Evolutionary conservation across 53 echinoderm and acorn worm genomes (phyloP).

Genomic region (Temnopleurus reevesii): DNA sequence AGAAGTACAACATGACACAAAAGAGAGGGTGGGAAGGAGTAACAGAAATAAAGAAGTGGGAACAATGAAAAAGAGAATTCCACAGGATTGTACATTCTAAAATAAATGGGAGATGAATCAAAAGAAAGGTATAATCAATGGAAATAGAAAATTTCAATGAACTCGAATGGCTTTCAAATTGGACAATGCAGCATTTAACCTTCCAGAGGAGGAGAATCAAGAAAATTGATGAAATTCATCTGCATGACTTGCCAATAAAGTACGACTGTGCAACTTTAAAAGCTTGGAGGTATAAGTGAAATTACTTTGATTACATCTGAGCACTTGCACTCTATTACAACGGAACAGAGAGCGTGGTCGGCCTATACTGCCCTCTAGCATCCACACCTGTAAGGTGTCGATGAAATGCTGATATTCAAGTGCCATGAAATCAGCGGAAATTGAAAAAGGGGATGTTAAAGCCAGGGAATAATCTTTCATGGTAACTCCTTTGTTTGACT

Average conservation of each 20-base stretch:
- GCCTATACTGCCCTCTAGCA: slow-evolving; percentile 3
- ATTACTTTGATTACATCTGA: slow-evolving; percentile 25
- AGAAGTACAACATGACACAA: not conserved
- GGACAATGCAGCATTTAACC: too few species aligned
- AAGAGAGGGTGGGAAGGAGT: too few species aligned
- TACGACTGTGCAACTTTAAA: not conserved
- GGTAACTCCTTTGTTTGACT: too few species aligned
- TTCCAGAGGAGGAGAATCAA: too few species aligned
- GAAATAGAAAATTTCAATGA: too few species aligned
- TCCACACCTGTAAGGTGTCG: not conserved
- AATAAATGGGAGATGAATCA: too few species aligned
- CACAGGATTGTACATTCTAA: too few species aligned
- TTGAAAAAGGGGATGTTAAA: not conserved
- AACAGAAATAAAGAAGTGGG: not conserved
- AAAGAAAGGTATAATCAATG: too few species aligned
- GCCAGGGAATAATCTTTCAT: not conserved
- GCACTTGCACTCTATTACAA: not conserved
- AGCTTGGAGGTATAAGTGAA: not conserved
- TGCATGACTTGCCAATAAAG: not conserved
- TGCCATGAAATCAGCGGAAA: not conserved
- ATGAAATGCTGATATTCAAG: not conserved
- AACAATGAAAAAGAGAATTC: too few species aligned
- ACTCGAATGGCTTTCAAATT: too few species aligned
- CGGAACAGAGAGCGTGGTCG: not conserved
- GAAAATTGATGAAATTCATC: not conserved